Evolutionary conservation across 1,140 invertebrate genomes (phyloP), one percentile per base, ranked within the genome.

Genomic region (Varroa destructor): DNA sequence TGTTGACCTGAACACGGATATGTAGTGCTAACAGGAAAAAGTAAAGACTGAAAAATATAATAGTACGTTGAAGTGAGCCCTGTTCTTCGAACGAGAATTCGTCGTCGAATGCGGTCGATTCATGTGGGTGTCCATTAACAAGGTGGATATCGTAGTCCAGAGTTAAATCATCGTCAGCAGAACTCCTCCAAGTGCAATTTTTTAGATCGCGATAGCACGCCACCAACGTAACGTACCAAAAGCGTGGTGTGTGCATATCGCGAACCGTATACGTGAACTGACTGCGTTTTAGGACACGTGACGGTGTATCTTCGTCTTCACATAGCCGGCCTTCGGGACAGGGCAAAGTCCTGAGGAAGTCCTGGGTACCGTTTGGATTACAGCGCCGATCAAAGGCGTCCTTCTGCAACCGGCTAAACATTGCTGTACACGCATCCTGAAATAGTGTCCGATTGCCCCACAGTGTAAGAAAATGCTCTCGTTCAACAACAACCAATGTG

Each of bases 31-130:
- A 84, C 46, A 97, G 81, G 51, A 95, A 85, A 74, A 89, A 85
- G 77, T 96, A 96, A 73, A 90, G 86, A 51, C 90, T 77, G 79
- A 93, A 87, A 77, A 96, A 94, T 25, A 72, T 70, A 71, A n/a
- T 51, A 1, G 37, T 71, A 5, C 6, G 43, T 37, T 37, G 40
- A 36, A 74, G 36, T 25, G 72, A 56, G 75, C 84, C 83, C 78
- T 94, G 91, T 78, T 87, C 85, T 79, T 98, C 93, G 82, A 94
- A 97, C 1, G 93, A 96, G 79, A 96, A 97, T 79, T 98, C 93
- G 81, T 93, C 93, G 73, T 90, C 87, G 76, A 97, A 85, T 72
- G 88, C 88, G 80, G 91, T 93, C 71, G 86, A 84, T 73, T 84
- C 83, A 77, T 91, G 89, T 0, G 94, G 93, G 81, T 93, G 89